Conservation (phyloP, 2,797 vertebrate genomes). For the Coendou prehensilis region DNA sequence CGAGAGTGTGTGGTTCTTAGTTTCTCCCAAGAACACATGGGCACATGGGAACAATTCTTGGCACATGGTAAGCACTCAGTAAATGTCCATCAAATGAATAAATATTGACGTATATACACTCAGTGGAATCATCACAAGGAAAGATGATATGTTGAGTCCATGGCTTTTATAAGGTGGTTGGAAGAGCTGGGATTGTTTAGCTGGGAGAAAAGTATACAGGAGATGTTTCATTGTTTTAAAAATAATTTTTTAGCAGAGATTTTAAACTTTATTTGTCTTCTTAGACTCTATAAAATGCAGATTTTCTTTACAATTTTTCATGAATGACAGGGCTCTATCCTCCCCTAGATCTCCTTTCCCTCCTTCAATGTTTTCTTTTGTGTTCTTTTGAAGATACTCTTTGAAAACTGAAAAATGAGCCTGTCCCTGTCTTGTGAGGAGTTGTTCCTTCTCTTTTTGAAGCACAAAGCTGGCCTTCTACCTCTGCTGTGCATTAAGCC, state of each 20-base stretch:
- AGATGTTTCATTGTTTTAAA: not conserved
- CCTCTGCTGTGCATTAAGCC: not conserved
- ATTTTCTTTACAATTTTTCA: not conserved
- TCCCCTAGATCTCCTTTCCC: not conserved
- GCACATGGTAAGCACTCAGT: not conserved
- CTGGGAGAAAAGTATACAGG: not conserved
- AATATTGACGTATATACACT: not conserved
- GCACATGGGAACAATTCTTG: not conserved
- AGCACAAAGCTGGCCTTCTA: not conserved
- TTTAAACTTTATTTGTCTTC: not conserved
- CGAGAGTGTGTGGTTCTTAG: not conserved
- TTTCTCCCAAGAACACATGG: not conserved
- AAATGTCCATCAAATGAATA: constrained; percentile 54
- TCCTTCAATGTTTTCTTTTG: not conserved
- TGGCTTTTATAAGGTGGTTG: not conserved
- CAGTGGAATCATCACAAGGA: not conserved
- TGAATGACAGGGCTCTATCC: not conserved
- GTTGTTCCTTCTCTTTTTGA: not conserved
- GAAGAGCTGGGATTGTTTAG: not conserved
- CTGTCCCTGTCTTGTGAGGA: not conserved
- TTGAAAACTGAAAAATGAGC: not conserved
- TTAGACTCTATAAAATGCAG: not conserved
- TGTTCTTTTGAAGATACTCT: not conserved
- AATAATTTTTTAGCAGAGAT: not conserved
- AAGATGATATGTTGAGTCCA: not conserved